A percentile compares a stretch with the other conserved stretches of the same genome.
phyloP scores from a whole-genome alignment of 2,888 invertebrate species.

The Opisthograptis luteolata region DNA sequence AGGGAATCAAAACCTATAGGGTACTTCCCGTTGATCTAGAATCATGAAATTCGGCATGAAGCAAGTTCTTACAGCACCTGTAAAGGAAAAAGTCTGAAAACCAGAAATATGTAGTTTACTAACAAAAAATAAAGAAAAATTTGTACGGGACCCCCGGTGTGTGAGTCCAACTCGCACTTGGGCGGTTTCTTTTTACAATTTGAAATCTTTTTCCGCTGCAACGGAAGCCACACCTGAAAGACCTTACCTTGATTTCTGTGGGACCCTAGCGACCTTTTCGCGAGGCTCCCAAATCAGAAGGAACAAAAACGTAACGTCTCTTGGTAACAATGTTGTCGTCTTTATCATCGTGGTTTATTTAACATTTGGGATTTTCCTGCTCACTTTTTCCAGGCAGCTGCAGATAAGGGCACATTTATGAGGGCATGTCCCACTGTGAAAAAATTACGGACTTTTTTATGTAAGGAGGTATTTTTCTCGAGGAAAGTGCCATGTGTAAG shows the following conservation, averaged over 20 bases:
- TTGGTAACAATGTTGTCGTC: slow-evolving; percentile 49
- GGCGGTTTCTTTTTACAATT: too few relatives aligned
- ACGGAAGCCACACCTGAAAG: slow-evolving; percentile 31
- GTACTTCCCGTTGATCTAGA: too few relatives aligned
- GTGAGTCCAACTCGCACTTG: too few relatives aligned
- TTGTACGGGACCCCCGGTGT: too few relatives aligned
- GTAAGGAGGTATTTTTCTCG: slow-evolving; percentile 19
- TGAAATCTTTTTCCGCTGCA: slow-evolving; percentile 28
- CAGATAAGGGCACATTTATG: slow-evolving; percentile 39
- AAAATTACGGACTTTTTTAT: slow-evolving; percentile 37
- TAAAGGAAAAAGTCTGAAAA: too few relatives aligned
- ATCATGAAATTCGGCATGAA: too few relatives aligned
- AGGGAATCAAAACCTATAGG: too few relatives aligned
- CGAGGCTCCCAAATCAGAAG: slow-evolving; percentile 49
- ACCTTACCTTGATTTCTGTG: slow-evolving; percentile 53
- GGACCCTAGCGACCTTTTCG: slow-evolving; percentile 52
- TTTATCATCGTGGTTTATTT: slow-evolving; percentile 56
- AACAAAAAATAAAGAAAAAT: too few relatives aligned
- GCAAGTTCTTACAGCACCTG: too few relatives aligned
- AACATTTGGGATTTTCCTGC: slow-evolving; percentile 51
- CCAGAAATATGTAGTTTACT: too few relatives aligned
- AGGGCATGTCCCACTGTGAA: slow-evolving; percentile 31
- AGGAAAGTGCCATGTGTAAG: slow-evolving; percentile 18
- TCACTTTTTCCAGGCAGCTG: slow-evolving; percentile 26
- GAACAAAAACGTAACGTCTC: slow-evolving; percentile 50